Evolutionary conservation across 2,113 vertebrate genomes (phyloP), one percentile per base, ranked within the genome.

Genomic region (Nansenia antarctica): DNA sequence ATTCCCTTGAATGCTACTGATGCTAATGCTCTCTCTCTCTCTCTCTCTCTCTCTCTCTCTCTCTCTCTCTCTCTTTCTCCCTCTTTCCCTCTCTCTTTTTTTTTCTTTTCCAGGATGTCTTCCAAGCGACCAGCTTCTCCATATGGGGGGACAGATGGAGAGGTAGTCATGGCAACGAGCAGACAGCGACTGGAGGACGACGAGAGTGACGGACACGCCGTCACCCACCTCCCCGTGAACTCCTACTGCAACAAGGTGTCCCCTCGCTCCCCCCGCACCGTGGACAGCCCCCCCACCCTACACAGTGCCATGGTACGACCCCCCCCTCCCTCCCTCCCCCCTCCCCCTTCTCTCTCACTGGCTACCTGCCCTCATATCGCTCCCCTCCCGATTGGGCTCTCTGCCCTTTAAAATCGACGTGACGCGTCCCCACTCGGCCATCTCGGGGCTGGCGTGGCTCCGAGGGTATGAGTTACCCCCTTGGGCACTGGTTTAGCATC

Each of bases 81-180:
- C 67, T 31, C 69, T 73, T 82, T 93, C 91, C 92, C 91, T 93
- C 91, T 91, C 91, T 87, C 87, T 93, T 91, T 93, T 92, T 92
- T 90, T 92, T 89, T 89, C 93, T 93, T 95, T 96, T 95, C 94
- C 94, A 99, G 97, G 97, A 99, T 99, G 97, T 98, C 97, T 98
- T 98, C 97, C 97, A 99, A 98, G 96, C 95, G 96, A 95, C 95
- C 98, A 96, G 97, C 95, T 94, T 99, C 98, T 98, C 98, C 98
- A 95, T 98, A 99, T 96, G 97, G 97, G 94, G 97, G 96, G 96
- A 97, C 98, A 98, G 98, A 98, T 98, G 98, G 98, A 97, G 96
- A 99, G 93, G 94, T 99, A 98, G 95, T 96, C 95, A 99, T 98
- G 95, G 95, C 95, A 96, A 98, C 98, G 90, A 96, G 95, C 95